Percentiles rank a stretch among this genome's conserved stretches.
phyloP scores from a whole-genome alignment of 1,140 invertebrate species.

The Hydropsyche tenuis region DNA sequence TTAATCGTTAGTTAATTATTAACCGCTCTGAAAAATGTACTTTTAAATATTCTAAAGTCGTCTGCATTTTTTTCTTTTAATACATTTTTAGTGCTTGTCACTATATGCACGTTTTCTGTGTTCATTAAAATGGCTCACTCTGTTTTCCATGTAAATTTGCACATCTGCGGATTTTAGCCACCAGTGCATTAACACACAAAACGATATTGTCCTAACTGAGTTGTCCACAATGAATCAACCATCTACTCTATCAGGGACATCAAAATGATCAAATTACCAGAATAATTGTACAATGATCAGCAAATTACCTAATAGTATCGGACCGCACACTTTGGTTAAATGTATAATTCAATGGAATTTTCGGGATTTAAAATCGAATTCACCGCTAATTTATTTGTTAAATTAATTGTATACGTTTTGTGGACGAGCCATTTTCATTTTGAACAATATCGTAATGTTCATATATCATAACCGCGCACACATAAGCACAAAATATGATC shows the following conservation, averaged over 20 bases:
- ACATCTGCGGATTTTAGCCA: background rate
- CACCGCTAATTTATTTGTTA: too few relatives aligned
- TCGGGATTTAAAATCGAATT: background rate
- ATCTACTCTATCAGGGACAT: background rate
- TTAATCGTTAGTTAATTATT: too few relatives aligned
- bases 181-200: background rate
- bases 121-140: background rate
- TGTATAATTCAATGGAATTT: background rate
- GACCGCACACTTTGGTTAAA: background rate
- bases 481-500: background rate
- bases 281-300: constrained; percentile 15
- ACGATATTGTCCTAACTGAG: constrained; percentile 5
- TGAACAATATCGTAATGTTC: too few relatives aligned
- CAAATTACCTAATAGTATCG: background rate
- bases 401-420: too few relatives aligned
- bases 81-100: too few relatives aligned
- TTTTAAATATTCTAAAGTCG: too few relatives aligned
- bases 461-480: too few relatives aligned
- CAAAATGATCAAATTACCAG: constrained; percentile 17
- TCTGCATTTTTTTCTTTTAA: too few relatives aligned
- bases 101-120: too few relatives aligned
- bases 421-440: too few relatives aligned
- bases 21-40: too few relatives aligned
- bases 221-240: constrained; percentile 5
- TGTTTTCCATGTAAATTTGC: constrained; percentile 17